Evolutionary conservation across 37 sponge, comb jelly and placozoan species (phyloP).

Genomic region (Oopsacas minuta): DNA sequence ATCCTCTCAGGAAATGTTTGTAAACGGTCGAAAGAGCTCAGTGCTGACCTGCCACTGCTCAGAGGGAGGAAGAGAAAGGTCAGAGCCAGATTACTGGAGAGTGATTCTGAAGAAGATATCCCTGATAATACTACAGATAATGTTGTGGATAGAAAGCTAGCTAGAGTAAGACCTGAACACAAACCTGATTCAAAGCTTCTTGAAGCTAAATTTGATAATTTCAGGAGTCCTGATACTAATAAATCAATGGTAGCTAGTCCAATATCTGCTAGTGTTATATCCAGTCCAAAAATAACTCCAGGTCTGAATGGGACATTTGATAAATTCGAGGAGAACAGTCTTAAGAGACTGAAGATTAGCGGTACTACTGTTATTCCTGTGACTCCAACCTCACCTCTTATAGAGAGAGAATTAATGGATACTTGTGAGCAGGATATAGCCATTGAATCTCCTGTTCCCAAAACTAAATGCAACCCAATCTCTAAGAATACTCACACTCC

Average conservation of each 20-base stretch:
- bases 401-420: background rate
- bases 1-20: background rate
- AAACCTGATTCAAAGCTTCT: background rate
- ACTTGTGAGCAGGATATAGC: background rate
- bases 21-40: background rate
- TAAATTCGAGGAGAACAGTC: background rate
- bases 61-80: background rate
- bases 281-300: background rate
- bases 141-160: background rate
- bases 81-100: background rate
- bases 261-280: background rate
- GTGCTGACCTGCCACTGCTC: background rate
- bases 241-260: background rate
- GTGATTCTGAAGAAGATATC: background rate
- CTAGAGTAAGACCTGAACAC: background rate
- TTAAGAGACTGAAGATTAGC: slow-evolving; percentile 2
- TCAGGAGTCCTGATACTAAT: background rate
- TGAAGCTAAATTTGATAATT: background rate
- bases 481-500: background rate
- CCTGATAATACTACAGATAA: background rate
- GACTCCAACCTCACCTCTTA: background rate
- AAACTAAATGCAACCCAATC: background rate
- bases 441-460: background rate
- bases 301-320: background rate
- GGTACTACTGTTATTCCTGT: background rate